phyloP scores from a whole-genome alignment of 2,797 vertebrate genomes.

The Chloroceryle inda region DNA sequence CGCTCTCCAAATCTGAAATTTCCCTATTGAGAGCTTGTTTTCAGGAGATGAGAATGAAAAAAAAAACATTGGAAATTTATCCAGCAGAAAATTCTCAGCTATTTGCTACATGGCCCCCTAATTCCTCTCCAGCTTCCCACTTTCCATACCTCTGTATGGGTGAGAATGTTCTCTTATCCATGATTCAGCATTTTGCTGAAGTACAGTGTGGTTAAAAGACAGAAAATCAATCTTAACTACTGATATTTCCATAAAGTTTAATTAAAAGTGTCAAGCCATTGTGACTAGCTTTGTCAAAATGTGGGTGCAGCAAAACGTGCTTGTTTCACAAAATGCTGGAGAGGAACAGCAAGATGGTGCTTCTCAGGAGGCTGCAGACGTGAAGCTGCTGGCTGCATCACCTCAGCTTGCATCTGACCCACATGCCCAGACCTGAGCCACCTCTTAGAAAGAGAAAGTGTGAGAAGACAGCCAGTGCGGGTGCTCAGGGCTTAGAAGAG shows the following conservation, averaged over 20 bases:
- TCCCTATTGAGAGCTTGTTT: background rate
- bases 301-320: background rate
- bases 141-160: background rate
- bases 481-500: background rate
- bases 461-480: background rate
- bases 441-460: background rate
- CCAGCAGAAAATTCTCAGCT: background rate
- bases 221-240: slow-evolving; percentile 26
- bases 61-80: background rate
- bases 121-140: background rate
- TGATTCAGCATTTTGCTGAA: background rate
- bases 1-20: background rate
- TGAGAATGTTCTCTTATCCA: background rate
- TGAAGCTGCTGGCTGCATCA: fast-evolving
- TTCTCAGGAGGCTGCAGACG: background rate
- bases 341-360: background rate
- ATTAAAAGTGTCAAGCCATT: slow-evolving; percentile 38
- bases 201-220: background rate
- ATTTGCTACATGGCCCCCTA: background rate
- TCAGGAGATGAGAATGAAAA: background rate
- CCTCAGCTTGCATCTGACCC: background rate
- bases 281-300: slow-evolving; percentile 50
- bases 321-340: background rate
- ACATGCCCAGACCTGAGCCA: fast-evolving
- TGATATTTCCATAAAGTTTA: slow-evolving; percentile 24